Evolutionary conservation across 2,797 vertebrate genomes (phyloP).

Genomic region (Gymnodraco acuticeps): DNA sequence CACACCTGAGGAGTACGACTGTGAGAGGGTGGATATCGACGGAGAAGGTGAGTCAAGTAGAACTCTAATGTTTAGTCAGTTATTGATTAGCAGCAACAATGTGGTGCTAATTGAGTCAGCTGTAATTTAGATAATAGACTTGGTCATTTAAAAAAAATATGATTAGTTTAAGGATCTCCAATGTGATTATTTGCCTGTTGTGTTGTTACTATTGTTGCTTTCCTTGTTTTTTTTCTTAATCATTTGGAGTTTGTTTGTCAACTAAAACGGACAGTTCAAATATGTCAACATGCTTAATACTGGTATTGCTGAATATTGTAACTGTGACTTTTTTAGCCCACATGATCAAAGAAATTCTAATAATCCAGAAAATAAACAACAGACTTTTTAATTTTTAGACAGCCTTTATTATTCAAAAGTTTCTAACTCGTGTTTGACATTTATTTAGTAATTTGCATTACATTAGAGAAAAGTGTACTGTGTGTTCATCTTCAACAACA

Average conservation of each 20-base stretch:
- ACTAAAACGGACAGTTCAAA: background rate
- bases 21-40: slow-evolving; percentile 92
- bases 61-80: background rate
- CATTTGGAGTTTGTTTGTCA: background rate
- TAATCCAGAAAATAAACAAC: background rate
- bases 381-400: background rate
- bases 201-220: background rate
- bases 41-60: slow-evolving; percentile 84
- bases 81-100: background rate
- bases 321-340: background rate
- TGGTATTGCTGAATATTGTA: background rate
- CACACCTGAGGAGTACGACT: slow-evolving; percentile 89
- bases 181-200: background rate
- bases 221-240: no score
- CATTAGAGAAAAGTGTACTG: background rate
- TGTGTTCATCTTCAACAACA: background rate
- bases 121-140: background rate
- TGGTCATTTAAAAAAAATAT: background rate
- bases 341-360: background rate
- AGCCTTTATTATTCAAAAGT: background rate
- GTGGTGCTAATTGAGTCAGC: background rate
- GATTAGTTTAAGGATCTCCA: background rate
- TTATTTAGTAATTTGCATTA: background rate
- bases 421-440: background rate
- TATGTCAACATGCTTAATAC: background rate